phyloP scores from a whole-genome alignment of 2,888 invertebrate genomes.

The Archips xylosteana region DNA sequence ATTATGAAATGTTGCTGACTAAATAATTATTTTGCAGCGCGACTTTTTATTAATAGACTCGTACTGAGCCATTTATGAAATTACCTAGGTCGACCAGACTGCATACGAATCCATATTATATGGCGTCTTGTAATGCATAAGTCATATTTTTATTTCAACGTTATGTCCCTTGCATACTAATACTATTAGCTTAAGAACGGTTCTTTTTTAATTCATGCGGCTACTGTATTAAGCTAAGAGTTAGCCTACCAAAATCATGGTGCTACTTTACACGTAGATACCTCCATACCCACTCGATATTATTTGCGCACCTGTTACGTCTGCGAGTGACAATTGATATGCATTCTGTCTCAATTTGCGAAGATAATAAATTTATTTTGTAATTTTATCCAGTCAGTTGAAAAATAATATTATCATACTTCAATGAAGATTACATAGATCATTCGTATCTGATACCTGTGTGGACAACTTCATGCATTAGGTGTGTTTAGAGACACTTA shows the following conservation, averaged over 20 bases:
- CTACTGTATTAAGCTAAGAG: neutral
- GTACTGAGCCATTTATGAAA: too few relatives aligned
- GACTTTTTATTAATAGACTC: too few relatives aligned
- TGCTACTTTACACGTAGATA: neutral
- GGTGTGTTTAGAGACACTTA: slow-evolving; percentile 12
- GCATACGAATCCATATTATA: too few relatives aligned
- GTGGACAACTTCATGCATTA: slow-evolving; percentile 24
- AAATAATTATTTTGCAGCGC: too few relatives aligned
- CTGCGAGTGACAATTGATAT: neutral
- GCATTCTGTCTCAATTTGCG: neutral
- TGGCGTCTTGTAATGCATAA: too few relatives aligned
- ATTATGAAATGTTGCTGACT: too few relatives aligned
- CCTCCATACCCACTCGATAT: neutral
- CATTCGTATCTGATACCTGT: neutral
- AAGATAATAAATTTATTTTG: neutral
- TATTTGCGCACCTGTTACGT: slow-evolving; percentile 21
- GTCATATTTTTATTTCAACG: too few relatives aligned
- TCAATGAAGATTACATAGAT: slow-evolving; percentile 3
- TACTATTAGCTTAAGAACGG: too few relatives aligned
- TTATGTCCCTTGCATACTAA: too few relatives aligned
- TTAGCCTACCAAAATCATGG: neutral
- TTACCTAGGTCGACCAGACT: too few relatives aligned
- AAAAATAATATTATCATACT: neutral
- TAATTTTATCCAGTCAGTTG: neutral
- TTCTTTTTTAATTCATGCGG: too few relatives aligned